These are phyloP conservation scores for Tetrapedia diversipes DNA, from an alignment of 2,888 invertebrate genomes.

Conservation along the genomic window DNA sequence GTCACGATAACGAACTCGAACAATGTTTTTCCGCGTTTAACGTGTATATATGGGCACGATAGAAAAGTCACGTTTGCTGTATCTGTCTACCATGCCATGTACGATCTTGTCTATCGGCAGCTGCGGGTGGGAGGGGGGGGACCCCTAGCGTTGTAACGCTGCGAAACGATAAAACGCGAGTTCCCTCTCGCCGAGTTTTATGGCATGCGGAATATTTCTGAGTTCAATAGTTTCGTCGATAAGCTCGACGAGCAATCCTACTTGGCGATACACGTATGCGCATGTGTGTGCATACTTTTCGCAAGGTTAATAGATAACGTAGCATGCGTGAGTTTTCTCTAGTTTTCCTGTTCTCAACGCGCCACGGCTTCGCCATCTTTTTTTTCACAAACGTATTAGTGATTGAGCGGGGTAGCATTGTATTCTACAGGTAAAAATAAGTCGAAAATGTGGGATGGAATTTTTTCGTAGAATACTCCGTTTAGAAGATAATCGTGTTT, in stretches of 20 bases:
- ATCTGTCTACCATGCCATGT: slow-evolving; percentile 49
- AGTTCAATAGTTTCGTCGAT: slow-evolving; percentile 71
- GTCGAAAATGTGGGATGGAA: too few species aligned
- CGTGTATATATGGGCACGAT: slow-evolving; percentile 45
- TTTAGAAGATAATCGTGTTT: too few species aligned
- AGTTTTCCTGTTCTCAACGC: slow-evolving; percentile 22
- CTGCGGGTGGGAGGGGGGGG: slow-evolving; percentile 51
- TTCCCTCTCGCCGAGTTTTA: slow-evolving; percentile 31
- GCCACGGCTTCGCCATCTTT: slow-evolving; percentile 15
- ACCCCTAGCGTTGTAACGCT: slow-evolving; percentile 58
- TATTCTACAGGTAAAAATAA: too few species aligned
- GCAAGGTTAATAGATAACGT: slow-evolving; percentile 70
- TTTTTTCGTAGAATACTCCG: too few species aligned
- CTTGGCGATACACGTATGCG: slow-evolving; percentile 45
- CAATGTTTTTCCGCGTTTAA: slow-evolving; percentile 51
- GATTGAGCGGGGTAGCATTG: too few species aligned
- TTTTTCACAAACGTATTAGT: slow-evolving; percentile 1
- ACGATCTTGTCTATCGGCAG: slow-evolving; percentile 50
- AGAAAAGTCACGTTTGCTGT: slow-evolving; percentile 65
- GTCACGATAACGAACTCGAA: slow-evolving; percentile 54
- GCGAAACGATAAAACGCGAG: slow-evolving; percentile 50
- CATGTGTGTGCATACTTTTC: slow-evolving; percentile 54
- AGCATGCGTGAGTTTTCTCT: slow-evolving; percentile 20
- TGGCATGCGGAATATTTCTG: slow-evolving; percentile 75
- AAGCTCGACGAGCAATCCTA: slow-evolving; percentile 65